Evolutionary conservation across 2,888 invertebrate species (phyloP).

Genomic region (Neria commutata): DNA sequence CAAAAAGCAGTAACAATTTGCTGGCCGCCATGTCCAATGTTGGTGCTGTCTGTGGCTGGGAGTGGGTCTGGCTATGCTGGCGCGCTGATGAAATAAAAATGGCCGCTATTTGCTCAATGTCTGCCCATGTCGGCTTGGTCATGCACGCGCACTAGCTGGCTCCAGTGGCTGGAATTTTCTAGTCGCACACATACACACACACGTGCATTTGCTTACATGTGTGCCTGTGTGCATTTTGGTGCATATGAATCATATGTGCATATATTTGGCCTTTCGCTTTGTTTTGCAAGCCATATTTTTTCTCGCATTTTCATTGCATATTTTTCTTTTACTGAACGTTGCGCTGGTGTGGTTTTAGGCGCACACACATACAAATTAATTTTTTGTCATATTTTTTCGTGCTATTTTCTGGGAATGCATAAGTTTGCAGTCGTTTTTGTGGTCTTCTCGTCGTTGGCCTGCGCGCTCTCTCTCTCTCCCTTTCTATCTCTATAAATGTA

Average conservation of each 20-base stretch:
- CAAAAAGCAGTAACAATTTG: not conserved
- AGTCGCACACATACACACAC: not conserved
- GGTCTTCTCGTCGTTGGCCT: not conserved
- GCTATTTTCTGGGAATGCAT: not conserved
- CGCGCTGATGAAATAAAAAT: constrained; percentile 34
- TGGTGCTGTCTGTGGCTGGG: too few relatives aligned
- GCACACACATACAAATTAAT: not conserved
- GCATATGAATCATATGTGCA: constrained; percentile 6
- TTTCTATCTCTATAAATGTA: constrained; percentile 13
- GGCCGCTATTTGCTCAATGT: constrained; percentile 40
- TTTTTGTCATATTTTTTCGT: not conserved
- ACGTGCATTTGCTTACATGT: not conserved
- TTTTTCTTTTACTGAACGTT: not conserved
- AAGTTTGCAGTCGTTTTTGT: too few relatives aligned
- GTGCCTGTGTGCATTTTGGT: constrained; percentile 11
- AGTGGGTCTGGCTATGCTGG: constrained; percentile 7
- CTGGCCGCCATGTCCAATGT: not conserved
- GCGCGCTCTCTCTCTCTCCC: not conserved
- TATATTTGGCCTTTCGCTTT: constrained; percentile 3
- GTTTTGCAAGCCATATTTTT: not conserved
- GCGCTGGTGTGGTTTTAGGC: not conserved
- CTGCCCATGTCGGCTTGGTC: constrained; percentile 26
- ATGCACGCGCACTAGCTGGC: too few relatives aligned
- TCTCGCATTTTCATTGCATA: not conserved
- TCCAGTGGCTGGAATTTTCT: constrained; percentile 10